Evolutionary conservation across 2,113 vertebrate species (phyloP).

Genomic region (Gymnorhina tibicen): DNA sequence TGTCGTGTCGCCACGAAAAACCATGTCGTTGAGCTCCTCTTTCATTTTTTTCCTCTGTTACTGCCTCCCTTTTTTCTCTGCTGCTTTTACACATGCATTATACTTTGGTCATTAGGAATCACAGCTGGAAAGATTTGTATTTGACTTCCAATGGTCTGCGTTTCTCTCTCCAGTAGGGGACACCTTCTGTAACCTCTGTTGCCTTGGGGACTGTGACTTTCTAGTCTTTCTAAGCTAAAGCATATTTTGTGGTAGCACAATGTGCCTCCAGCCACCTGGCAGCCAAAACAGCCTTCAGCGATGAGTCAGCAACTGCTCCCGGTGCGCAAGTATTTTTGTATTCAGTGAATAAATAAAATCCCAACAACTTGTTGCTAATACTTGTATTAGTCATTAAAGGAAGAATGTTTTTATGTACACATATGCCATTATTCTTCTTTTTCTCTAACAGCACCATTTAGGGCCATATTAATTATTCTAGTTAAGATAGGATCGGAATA

Average conservation of each 20-base stretch:
- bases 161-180: constrained; percentile 14
- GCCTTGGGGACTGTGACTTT: constrained; percentile 51
- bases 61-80: background rate
- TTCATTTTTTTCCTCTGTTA: background rate
- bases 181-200: constrained; percentile 38
- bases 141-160: background rate
- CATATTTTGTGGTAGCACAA: constrained; percentile 48
- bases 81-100: background rate
- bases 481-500: background rate
- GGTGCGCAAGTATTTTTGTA: constrained; percentile 46
- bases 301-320: constrained; percentile 41
- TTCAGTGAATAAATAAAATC: constrained; percentile 40
- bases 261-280: constrained; percentile 52
- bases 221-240: constrained; percentile 49
- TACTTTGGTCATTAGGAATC: constrained; percentile 22
- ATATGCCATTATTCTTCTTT: background rate
- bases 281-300: constrained; percentile 28
- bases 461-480: background rate
- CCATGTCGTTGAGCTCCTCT: background rate
- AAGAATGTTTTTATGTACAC: constrained; percentile 4
- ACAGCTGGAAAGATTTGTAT: constrained; percentile 36
- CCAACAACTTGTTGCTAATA: background rate
- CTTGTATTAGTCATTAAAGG: constrained; percentile 21
- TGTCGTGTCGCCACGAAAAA: background rate
- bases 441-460: background rate